Base-by-base conservation (phyloP, 2,113 vertebrate genomes). In the Monopterus albus region DNA sequence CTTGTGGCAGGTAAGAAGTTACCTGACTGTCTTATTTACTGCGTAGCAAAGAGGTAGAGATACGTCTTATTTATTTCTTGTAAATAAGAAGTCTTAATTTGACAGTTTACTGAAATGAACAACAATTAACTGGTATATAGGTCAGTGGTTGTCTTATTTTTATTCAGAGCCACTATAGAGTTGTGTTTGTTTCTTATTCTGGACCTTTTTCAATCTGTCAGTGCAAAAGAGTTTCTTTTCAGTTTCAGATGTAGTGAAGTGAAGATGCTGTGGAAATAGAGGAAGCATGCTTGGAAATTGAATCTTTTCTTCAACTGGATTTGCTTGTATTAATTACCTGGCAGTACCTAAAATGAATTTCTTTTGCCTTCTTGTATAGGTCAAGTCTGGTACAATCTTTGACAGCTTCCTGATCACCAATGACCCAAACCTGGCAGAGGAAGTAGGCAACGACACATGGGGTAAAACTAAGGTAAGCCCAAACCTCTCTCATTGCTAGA, bases 321-420 rank as follows among this genome's bases (percentile, higher is more conserved):
- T 55, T 73, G 43, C 17, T 21, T 39, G 21, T 21, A 20, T 43
- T 18, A 61, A 52, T 7, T 12, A 29, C 13, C 17, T 13, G 2
- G 13, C n/a, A 12, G 3, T 42, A 51, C 72, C n/a, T n/a, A 63
- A 39, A 0, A 33, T 45, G 1, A 0, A n/a, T 46, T 23, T 4
- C 0, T 52, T 47, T 23, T 7, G 2, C 28, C 72, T 62, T 80
- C 78, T 60, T 85, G 40, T 45, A 17, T 42, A 96, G 93, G 92
- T 96, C 38, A 96, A 94, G 80, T 96, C 93, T 49, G 94, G 94
- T 17, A 95, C 92, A 2, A 94, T 96, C 70, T 96, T 95, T 84
- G 94, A 94, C 63, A 94, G 95, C 89, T 96, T 96, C 84, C 88
- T 96, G 40, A 94, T 95, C 75, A 92, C 91, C 77, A 93, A 91